Evolutionary conservation across 2,113 vertebrate species (phyloP).

Genomic region (Phalacrocorax carbo): DNA sequence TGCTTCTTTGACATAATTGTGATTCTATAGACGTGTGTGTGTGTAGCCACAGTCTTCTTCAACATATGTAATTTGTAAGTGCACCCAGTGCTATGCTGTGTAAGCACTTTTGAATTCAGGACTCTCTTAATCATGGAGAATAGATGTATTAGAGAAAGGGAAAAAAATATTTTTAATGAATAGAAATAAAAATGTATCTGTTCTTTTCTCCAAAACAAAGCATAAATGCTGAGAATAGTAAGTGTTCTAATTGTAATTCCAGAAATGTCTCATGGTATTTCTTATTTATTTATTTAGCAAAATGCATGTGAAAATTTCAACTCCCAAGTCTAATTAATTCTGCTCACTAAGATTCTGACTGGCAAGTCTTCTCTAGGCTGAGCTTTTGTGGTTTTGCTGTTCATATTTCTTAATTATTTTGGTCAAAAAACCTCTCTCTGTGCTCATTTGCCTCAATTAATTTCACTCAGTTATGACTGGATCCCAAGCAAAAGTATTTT

Average conservation of each 20-base stretch:
- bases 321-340: constrained; percentile 66
- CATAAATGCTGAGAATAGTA: constrained; percentile 32
- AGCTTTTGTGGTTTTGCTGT: not conserved
- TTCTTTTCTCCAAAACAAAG: constrained; percentile 42
- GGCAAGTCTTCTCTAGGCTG: constrained; percentile 38
- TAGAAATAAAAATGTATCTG: not conserved
- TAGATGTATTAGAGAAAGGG: not conserved
- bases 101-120: not conserved
- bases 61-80: not conserved
- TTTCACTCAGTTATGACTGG: constrained; percentile 4
- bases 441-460: not conserved
- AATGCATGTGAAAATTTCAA: constrained; percentile 58
- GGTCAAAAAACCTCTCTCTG: not conserved
- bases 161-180: not conserved
- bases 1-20: not conserved
- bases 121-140: not conserved
- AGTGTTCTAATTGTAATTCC: constrained; percentile 57
- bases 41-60: not conserved
- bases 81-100: not conserved
- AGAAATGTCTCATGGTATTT: constrained; percentile 38
- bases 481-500: not conserved
- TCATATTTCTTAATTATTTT: constrained; percentile 33
- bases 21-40: not conserved
- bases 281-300: constrained; percentile 47
- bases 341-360: constrained; percentile 19